phyloP scores from a whole-genome alignment of 2,113 vertebrate genomes.

The Myotis davidii region DNA sequence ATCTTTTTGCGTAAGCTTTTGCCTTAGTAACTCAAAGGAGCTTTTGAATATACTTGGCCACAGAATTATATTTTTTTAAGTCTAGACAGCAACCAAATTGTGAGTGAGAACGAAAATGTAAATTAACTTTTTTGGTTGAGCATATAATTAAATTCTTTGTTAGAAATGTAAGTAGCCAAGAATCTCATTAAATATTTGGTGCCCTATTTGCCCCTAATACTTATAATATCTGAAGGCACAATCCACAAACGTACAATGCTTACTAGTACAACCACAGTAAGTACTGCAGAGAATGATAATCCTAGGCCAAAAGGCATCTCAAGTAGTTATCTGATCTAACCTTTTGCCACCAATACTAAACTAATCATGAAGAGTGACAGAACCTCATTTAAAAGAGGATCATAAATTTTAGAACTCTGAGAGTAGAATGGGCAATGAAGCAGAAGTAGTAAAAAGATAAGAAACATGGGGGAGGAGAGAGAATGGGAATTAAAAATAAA shows the following conservation, averaged over 20 bases:
- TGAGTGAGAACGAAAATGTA: conserved; percentile 59
- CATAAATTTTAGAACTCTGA: not conserved
- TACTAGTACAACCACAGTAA: not conserved
- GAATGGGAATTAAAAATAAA: conserved; percentile 16
- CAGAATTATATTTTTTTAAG: not conserved
- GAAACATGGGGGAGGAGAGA: not conserved
- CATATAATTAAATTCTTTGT: conserved; percentile 57
- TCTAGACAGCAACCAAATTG: conserved; percentile 32
- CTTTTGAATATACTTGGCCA: not conserved
- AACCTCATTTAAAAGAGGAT: not conserved
- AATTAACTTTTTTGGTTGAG: conserved; percentile 55
- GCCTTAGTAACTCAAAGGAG: conserved; percentile 19
- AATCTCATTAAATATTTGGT: conserved; percentile 66
- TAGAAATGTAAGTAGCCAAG: conserved; percentile 39
- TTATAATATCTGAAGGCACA: conserved; percentile 37
- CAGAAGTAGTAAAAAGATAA: not conserved
- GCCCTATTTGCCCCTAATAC: conserved; percentile 30
- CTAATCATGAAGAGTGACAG: not conserved
- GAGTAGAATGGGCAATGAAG: not conserved
- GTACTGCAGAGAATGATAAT: not conserved
- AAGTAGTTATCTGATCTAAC: not conserved
- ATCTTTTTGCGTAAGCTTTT: conserved; percentile 1
- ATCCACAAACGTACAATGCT: not conserved
- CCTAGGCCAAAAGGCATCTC: not conserved
- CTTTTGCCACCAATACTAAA: not conserved